Evolutionary conservation across 2,113 vertebrate species (phyloP).

Genomic region (Clinocottus analis): DNA sequence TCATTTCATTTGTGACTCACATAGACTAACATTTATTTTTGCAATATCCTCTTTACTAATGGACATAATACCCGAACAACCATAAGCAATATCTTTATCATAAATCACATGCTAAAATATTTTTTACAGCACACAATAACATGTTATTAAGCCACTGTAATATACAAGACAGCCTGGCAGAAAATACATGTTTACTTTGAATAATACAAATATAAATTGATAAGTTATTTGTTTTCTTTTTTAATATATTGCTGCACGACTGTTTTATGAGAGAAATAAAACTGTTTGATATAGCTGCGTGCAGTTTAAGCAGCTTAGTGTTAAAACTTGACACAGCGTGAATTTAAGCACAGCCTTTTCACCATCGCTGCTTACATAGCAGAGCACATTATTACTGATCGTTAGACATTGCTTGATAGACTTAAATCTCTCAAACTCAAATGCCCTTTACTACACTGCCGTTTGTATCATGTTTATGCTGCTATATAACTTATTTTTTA

Average conservation of each 20-base stretch:
- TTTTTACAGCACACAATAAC: conserved; percentile 23
- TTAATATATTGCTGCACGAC: background rate
- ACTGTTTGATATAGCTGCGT: background rate
- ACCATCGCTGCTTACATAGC: conserved; percentile 15
- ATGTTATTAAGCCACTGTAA: conserved; percentile 18
- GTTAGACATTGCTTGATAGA: background rate
- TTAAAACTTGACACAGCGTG: conserved; percentile 37
- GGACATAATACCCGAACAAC: background rate
- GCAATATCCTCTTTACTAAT: background rate
- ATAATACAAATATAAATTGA: conserved; percentile 33
- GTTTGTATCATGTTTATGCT: conserved; percentile 18
- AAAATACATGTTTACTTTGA: conserved; percentile 31
- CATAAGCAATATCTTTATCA: background rate
- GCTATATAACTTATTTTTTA: conserved; percentile 13
- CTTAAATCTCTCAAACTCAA: conserved; percentile 36
- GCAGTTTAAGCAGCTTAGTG: conserved; percentile 22
- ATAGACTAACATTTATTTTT: conserved; percentile 6
- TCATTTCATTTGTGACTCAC: conserved; percentile 11
- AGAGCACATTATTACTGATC: conserved; percentile 14
- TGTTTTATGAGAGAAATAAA: conserved; percentile 43
- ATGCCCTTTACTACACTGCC: background rate
- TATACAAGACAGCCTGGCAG: background rate
- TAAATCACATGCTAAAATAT: conserved; percentile 3
- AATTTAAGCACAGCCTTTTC: conserved; percentile 34
- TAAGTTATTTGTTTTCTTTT: conserved; percentile 31